Evolutionary conservation across 2,797 vertebrate genomes (phyloP), one percentile per base, ranked within the genome.

Genomic region (Pogoniulus pusillus): DNA sequence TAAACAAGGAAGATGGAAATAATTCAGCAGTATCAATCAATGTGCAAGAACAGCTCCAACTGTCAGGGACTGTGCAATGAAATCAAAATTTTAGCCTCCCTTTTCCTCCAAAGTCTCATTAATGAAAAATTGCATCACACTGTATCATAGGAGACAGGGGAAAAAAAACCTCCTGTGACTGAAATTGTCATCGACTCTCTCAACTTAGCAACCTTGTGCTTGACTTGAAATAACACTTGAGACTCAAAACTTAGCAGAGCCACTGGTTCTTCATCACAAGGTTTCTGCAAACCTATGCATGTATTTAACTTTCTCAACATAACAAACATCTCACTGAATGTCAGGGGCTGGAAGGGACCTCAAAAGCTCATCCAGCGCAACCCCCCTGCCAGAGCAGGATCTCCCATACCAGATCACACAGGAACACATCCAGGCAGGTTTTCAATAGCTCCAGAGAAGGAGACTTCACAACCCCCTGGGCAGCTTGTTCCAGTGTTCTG

Each of bases 181-280:
- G 45, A 91, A 93, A 83, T 78, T 53, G 69, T 35, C 78, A 85
- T 70, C 0, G 8, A 78, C 64, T 66, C 26, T 65, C 78, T n/a
- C 49, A 66, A 24, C 3, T 65, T 80, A 74, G 30, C 39, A 80
- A 94, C 5, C 30, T 4, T 30, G 18, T 43, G 68, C 55, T 72
- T 3, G 5, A 64, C n/a, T 60, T 90, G 63, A 89, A 71, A 57
- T 57, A 85, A 83, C 24, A 59, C 15, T 54, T 87, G 62, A 85
- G 81, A 93, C 73, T 60, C 51, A 85, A 82, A 60, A 45, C 29
- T 64, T 70, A 66, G 73, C 86, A 81, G 84, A 93, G 89, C 87
- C 79, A 85, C 23, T 39, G 62, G 91, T 80, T 89, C 86, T 64
- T 90, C 85, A 90, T 83, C 63, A 73, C 72, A 74, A 92, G 63